These are phyloP conservation scores for Strigamia crassipes DNA, from an alignment of 2,888 invertebrate genomes.

Conservation along the genomic window DNA sequence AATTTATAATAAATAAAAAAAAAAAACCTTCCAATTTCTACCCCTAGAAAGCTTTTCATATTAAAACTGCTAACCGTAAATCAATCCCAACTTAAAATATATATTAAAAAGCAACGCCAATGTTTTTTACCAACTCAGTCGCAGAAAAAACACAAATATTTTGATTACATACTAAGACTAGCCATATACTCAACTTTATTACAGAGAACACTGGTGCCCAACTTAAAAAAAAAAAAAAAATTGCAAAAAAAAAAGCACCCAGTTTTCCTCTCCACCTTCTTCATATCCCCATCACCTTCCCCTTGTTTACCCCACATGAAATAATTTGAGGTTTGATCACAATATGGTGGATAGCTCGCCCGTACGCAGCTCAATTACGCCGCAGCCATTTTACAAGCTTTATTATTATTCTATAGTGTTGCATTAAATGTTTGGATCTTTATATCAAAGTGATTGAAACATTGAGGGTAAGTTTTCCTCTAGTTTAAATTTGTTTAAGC, in stretches of 20 bases:
- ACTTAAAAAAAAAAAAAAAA: not conserved
- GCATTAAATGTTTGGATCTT: not conserved
- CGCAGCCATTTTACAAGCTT: not conserved
- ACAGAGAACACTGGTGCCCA: not conserved
- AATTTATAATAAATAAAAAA: too few species aligned
- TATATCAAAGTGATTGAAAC: not conserved
- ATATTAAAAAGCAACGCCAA: not conserved
- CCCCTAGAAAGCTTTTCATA: not conserved
- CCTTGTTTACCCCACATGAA: slow-evolving; percentile 10
- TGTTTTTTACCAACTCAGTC: not conserved
- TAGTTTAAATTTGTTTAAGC: not conserved
- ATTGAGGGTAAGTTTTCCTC: not conserved
- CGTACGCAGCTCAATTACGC: not conserved
- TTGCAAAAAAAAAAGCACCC: not conserved
- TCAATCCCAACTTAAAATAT: slow-evolving; percentile 7
- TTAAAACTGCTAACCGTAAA: not conserved
- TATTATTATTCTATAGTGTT: not conserved
- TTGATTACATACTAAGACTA: slow-evolving; percentile 8
- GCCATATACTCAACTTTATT: slow-evolving; percentile 28
- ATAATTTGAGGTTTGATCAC: slow-evolving; percentile 24
- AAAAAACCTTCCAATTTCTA: too few species aligned
- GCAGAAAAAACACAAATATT: slow-evolving; percentile 25
- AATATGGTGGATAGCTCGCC: slow-evolving; percentile 1
- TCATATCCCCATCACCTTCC: slow-evolving; percentile 9
- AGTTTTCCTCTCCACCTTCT: not conserved